Evolutionary conservation across 2,888 invertebrate species (phyloP).

Genomic region (Drosophila setosimentum): DNA sequence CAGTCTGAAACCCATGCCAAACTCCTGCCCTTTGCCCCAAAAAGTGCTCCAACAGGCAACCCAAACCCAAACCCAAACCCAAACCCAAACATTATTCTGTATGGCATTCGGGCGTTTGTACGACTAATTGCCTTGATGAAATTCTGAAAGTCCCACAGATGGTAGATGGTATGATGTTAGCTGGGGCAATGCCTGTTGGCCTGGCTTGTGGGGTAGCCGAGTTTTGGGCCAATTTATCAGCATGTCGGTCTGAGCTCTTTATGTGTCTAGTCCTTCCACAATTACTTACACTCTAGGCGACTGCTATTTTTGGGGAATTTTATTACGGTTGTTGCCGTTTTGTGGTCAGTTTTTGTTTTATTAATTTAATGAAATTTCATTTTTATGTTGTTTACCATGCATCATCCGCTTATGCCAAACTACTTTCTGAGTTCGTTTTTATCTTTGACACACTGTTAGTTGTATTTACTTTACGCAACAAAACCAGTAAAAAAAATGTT

Average conservation of each 20-base stretch:
- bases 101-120: constrained; percentile 49
- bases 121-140: constrained; percentile 78
- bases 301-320: constrained; percentile 21
- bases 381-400: constrained; percentile 5
- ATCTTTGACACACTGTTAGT: constrained; percentile 27
- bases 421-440: not conserved
- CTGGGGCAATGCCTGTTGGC: not conserved
- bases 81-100: constrained; percentile 14
- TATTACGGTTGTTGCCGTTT: constrained; percentile 43
- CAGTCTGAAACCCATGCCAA: constrained; percentile 5
- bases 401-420: not conserved
- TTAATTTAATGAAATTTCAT: constrained; percentile 71
- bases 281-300: constrained; percentile 37
- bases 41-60: constrained; percentile 30
- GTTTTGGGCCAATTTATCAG: constrained; percentile 62
- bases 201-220: not conserved
- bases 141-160: constrained; percentile 51
- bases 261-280: constrained; percentile 51
- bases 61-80: constrained; percentile 19
- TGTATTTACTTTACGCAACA: constrained; percentile 14
- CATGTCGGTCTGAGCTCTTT: constrained; percentile 43
- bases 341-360: constrained; percentile 62
- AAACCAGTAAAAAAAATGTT: not conserved
- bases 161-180: not conserved
- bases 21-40: not conserved